Base-by-base conservation (phyloP, 2,888 invertebrate species). In the Athripsodes cinereus region DNA sequence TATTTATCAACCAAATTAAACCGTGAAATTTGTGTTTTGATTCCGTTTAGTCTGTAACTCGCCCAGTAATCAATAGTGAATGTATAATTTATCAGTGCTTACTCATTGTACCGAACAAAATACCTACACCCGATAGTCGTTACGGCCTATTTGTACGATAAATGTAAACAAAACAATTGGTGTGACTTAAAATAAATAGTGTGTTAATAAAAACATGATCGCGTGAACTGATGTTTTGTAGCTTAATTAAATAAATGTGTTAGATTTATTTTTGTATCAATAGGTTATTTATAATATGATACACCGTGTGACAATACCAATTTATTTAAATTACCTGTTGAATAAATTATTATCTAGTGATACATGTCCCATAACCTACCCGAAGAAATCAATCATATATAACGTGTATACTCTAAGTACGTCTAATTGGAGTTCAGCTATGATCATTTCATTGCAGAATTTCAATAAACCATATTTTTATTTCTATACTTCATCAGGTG, bases 231-330 rank as follows among this genome's bases (percentile, higher is more conserved):
- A 40, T 40, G 40, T n/a, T 5, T 40, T 13, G 40, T 55, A 55
- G 19, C 35, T 55, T 44, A 52, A 58, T 22, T 49, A 55, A 22
- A 58, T 58, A 59, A 61, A 63, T 61, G 62, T 63, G 51, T 60
- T 61, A 61, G 55, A 57, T 63, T 63, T 63, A 63, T 63, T 63
- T 63, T 63, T 63, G 54, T 63, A 63, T 63, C 54, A 57, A 56
- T 40, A 40, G 8, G 2, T 40, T 8, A 60, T 26, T 53, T 60
- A 62, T 62, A 60, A 62, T 54, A 60, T 57, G 60, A 60, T 50
- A 22, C 21, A 50, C 18, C 21, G 50, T 50, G 50, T 50, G 50
- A 50, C 50, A 50, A 50, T 50, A 50, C 50, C 22, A 22, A 50
- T 50, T n/a, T 22, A 50, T 50, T 50, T 26, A 26, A 26, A 26